Evolutionary conservation across 2,888 invertebrate genomes (phyloP).

Genomic region (Isotomurus palustris): DNA sequence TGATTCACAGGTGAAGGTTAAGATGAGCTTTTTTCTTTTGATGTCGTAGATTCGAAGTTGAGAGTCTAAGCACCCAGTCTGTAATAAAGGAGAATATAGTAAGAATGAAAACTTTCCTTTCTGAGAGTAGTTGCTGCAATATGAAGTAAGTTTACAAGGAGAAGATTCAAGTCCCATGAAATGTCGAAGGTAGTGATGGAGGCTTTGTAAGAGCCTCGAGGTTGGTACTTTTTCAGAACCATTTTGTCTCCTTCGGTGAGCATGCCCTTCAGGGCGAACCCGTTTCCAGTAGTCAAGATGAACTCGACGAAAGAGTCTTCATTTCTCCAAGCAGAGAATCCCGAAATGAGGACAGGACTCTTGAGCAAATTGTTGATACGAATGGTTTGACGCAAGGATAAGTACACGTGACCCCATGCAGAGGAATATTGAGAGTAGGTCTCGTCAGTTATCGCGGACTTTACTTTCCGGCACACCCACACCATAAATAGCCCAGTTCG

Average conservation of each 20-base stretch:
- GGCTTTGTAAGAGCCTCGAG: slow-evolving; percentile 10
- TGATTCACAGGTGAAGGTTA: slow-evolving; percentile 19
- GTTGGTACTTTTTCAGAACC: slow-evolving; percentile 15
- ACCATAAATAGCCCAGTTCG: slow-evolving; percentile 29
- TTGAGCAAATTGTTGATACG: background rate
- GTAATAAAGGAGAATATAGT: background rate
- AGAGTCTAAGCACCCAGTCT: slow-evolving; percentile 37
- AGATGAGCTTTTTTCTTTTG: slow-evolving; percentile 23
- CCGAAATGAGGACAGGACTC: slow-evolving; percentile 13
- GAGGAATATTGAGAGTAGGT: slow-evolving; percentile 26
- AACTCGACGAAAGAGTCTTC: slow-evolving; percentile 15
- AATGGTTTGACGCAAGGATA: slow-evolving; percentile 19
- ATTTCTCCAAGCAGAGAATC: slow-evolving; percentile 16
- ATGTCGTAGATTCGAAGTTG: slow-evolving; percentile 37
- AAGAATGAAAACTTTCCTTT: background rate
- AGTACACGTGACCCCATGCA: slow-evolving; percentile 33
- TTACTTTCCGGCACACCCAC: slow-evolving; percentile 33
- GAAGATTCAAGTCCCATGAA: slow-evolving; percentile 15
- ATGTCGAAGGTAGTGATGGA: slow-evolving; percentile 17
- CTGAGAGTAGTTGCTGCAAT: background rate
- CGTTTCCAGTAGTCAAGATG: slow-evolving; percentile 25
- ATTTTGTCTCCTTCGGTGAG: background rate
- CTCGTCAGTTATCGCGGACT: slow-evolving; percentile 14
- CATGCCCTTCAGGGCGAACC: slow-evolving; percentile 16
- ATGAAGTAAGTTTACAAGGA: slow-evolving; percentile 11